A percentile compares a stretch with the other conserved stretches of the same genome.
Conservation (phyloP, 2,797 vertebrate species). For the Aeoliscus strigatus region DNA sequence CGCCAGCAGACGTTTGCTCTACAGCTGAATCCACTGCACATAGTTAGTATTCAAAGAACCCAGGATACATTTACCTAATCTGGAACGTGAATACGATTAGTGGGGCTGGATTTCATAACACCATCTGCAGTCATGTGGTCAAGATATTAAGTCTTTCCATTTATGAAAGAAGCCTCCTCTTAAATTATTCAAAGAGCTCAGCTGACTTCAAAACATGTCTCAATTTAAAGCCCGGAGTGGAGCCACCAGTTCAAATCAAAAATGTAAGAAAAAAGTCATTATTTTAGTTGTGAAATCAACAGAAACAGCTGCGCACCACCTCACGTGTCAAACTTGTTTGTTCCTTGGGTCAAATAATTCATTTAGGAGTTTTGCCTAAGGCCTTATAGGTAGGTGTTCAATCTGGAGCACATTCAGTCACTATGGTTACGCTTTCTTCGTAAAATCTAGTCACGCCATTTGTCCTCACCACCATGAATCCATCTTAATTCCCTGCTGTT, state of each 20-base stretch:
- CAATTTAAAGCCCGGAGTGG: conserved; percentile 33
- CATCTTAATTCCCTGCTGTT: too few species aligned
- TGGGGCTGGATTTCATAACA: conserved; percentile 13
- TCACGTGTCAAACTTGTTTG: conserved; percentile 2
- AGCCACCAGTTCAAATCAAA: conserved; percentile 32
- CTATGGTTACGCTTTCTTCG: too few species aligned
- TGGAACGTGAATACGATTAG: conserved; percentile 1
- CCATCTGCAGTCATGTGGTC: conserved; percentile 25
- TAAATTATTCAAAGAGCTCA: conserved; percentile 46
- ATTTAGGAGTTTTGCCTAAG: too few species aligned
- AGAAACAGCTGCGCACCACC: conserved; percentile 12
- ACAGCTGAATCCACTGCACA: background rate
- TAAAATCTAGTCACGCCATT: too few species aligned
- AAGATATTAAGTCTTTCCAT: conserved; percentile 22
- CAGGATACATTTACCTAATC: conserved; percentile 10
- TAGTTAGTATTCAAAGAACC: background rate
- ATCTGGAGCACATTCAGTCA: too few species aligned
- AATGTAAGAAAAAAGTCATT: conserved; percentile 35
- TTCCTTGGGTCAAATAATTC: too few species aligned
- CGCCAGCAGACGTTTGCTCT: background rate
- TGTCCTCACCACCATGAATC: too few species aligned
- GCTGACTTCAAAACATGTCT: conserved; percentile 36
- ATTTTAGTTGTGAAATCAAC: conserved; percentile 31
- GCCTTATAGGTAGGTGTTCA: too few species aligned
- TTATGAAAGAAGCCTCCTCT: conserved; percentile 10